Evolutionary conservation across 1,140 invertebrate genomes (phyloP), one percentile per base, ranked within the genome.

Genomic region (Dufourea novaeangliae): DNA sequence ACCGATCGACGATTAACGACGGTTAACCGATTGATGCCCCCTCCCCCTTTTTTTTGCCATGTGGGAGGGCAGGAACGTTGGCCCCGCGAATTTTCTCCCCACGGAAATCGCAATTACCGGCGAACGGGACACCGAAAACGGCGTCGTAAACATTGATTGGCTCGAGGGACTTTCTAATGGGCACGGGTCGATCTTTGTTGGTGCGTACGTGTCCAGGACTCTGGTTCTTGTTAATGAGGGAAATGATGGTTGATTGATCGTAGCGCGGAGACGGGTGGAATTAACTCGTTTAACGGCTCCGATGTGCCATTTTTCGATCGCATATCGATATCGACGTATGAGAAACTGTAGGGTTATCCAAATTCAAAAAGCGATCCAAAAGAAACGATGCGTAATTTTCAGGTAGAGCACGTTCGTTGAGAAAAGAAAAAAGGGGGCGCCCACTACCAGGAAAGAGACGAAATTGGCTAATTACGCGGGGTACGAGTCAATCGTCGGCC

Each of bases 401-500:
- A 46, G 3, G 41, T 20, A 20, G n/a, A n/a, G n/a, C n/a, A n/a
- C n/a, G n/a, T n/a, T n/a, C n/a, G 12, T 12, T 32, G 14, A 32
- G 32, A 27, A 27, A 29, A 22, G 17, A 7, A 2, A 20, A 50
- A 50, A 50, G 29, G 1, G 27, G 11, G 11, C 52, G 52, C 27
- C 52, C n/a, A n/a, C n/a, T 7, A n/a, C 46, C 17, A 4, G 41
- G 14, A 50, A 50, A 12, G n/a, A 75, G 25, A 29, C 25, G n/a
- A 70, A 62, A 25, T 56, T 74, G 66, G 34, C 62, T 82, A 83
- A 83, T 83, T 73, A 70, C 80, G 27, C 27, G 66, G n/a, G 17
- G 57, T 54, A 77, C 68, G 79, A 83, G 63, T 57, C 69, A 75
- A 72, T 83, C 80, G 52, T 73, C 67, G 64, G 62, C 39, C 75